These are phyloP conservation scores for Rachycentron canadum DNA, from an alignment of 2,797 vertebrate species.

Conservation along the genomic window DNA sequence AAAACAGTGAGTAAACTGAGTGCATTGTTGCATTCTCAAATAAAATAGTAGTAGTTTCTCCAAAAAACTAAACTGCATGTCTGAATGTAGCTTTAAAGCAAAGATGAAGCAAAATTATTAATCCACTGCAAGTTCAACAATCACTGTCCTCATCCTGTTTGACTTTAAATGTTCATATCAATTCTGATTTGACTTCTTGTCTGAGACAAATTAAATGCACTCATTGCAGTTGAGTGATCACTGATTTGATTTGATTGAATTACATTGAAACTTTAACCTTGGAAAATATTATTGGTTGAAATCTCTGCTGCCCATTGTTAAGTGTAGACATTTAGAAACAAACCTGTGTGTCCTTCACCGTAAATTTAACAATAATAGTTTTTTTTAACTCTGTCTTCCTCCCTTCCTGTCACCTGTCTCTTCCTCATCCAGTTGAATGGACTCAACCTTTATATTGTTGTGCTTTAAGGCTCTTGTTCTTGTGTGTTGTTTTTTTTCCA, in stretches of 20 bases:
- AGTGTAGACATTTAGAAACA: neutral
- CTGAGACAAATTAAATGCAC: slow-evolving; percentile 1
- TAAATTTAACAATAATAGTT: slow-evolving; percentile 14
- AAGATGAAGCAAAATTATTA: slow-evolving; percentile 7
- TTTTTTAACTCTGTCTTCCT: slow-evolving; percentile 44
- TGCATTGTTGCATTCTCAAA: neutral
- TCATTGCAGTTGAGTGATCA: neutral
- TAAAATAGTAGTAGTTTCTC: neutral
- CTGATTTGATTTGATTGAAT: neutral
- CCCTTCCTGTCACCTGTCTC: neutral
- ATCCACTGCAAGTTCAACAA: neutral
- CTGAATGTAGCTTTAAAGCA: slow-evolving; percentile 30
- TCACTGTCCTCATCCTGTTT: neutral
- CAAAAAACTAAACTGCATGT: neutral
- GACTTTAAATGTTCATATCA: slow-evolving; percentile 25
- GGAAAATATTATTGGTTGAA: neutral
- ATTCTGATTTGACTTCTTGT: slow-evolving; percentile 22
- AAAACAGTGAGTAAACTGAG: neutral
- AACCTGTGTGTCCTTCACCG: neutral
- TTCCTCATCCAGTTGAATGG: slow-evolving; percentile 19
- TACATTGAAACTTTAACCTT: neutral
- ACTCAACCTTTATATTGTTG: slow-evolving; percentile 37
- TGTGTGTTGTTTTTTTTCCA: slow-evolving; percentile 30
- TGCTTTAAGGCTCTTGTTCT: slow-evolving; percentile 43
- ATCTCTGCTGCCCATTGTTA: neutral